phyloP scores from a whole-genome alignment of 2,888 invertebrate genomes.

The Adela reaumurella region DNA sequence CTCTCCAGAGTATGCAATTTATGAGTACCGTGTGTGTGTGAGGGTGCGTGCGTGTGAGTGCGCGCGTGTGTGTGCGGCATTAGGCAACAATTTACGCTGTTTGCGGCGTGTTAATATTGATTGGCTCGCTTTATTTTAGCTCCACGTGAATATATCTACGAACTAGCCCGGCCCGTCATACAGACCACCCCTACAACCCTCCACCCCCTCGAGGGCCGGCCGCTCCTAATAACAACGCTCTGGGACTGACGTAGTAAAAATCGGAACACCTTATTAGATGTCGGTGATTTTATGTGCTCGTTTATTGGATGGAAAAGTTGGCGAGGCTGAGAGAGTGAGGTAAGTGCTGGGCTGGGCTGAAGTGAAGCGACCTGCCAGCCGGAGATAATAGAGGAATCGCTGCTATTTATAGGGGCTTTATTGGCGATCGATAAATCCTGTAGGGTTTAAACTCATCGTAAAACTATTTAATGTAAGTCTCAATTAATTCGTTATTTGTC shows the following conservation, averaged over 20 bases:
- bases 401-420: no score
- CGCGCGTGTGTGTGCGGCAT: slow-evolving; percentile 43
- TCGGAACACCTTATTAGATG: neutral
- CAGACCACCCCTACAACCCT: neutral
- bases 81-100: slow-evolving; percentile 58
- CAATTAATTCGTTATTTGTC: no score
- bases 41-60: slow-evolving; percentile 26
- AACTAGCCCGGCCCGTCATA: slow-evolving; percentile 26
- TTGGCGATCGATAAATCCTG: no score
- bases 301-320: neutral
- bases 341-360: no score
- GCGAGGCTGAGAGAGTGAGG: no score
- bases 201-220: neutral
- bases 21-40: neutral
- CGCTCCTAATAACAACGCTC: neutral
- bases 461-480: no score
- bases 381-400: no score
- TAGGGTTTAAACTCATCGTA: no score
- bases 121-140: slow-evolving; percentile 56
- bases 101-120: slow-evolving; percentile 58
- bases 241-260: neutral
- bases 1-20: neutral
- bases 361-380: no score
- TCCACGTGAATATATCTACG: slow-evolving; percentile 46
- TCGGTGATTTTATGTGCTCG: neutral